Conservation (phyloP, 2,797 vertebrate species). For the Hybognathus amarus region DNA sequence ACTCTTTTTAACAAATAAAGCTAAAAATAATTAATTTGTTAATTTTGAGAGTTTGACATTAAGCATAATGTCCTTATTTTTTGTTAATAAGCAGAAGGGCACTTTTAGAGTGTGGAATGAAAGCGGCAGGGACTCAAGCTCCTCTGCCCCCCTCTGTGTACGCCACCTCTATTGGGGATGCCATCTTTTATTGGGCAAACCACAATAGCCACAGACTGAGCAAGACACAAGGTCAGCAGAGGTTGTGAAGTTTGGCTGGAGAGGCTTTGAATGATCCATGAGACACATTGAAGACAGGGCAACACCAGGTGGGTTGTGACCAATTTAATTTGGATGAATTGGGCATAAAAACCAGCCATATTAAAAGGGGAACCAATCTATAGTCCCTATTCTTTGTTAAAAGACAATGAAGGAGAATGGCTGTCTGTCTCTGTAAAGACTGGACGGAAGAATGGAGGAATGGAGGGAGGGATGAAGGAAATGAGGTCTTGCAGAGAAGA, state of each 20-base stretch:
- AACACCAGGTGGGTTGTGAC: constrained; percentile 85
- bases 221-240: constrained; percentile 77
- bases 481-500: constrained; percentile 36
- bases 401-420: constrained; percentile 64
- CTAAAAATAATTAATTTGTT: background rate
- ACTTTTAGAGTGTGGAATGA: background rate
- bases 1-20: background rate
- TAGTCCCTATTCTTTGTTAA: constrained; percentile 56
- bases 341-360: constrained; percentile 69
- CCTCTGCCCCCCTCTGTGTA: constrained; percentile 18
- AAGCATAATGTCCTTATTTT: background rate
- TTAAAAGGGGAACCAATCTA: constrained; percentile 67
- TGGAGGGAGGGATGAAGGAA: constrained; percentile 55
- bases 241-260: constrained; percentile 73
- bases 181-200: constrained; percentile 78
- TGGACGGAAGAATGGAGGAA: constrained; percentile 52
- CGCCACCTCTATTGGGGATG: constrained; percentile 82
- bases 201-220: constrained; percentile 83
- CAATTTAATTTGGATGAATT: constrained; percentile 80
- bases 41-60: background rate
- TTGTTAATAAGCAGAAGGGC: constrained; percentile 1
- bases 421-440: constrained; percentile 60
- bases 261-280: constrained; percentile 81
- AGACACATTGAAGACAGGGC: constrained; percentile 82
- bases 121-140: background rate